Percentiles rank a stretch among this genome's conserved stretches.
These are phyloP conservation scores for Murina feae DNA, from an alignment of 2,113 vertebrate genomes.

Conservation along the genomic window DNA sequence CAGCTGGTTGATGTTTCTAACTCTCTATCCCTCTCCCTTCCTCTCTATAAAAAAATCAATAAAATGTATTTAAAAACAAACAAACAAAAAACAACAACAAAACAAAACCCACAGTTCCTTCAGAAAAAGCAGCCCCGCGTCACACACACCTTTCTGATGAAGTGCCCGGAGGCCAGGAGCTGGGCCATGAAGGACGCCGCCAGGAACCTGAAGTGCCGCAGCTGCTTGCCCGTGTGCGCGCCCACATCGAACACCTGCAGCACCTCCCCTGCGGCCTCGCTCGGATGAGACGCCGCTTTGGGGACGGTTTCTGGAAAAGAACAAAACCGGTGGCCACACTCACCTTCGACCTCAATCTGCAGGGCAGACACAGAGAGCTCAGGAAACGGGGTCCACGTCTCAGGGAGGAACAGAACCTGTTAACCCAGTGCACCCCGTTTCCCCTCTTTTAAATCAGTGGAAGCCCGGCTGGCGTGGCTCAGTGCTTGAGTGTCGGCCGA, in stretches of 20 bases:
- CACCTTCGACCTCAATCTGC: neutral
- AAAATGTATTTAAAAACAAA: no score
- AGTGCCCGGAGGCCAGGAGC: slow-evolving; percentile 86
- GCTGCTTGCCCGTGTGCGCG: slow-evolving; percentile 89
- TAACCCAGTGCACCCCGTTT: neutral
- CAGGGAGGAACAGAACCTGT: neutral
- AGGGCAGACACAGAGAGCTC: neutral
- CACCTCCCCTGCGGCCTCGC: slow-evolving; percentile 73
- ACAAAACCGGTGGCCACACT: neutral
- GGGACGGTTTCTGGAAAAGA: slow-evolving; percentile 76
- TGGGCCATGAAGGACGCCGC: slow-evolving; percentile 92
- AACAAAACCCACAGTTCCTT: neutral
- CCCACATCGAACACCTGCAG: slow-evolving; percentile 88
- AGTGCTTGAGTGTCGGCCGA: no score
- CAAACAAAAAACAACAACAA: no score
- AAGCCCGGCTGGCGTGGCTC: neutral
- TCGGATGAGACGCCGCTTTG: slow-evolving; percentile 54
- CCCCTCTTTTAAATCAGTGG: neutral
- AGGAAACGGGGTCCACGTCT: neutral
- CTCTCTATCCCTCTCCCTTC: no score
- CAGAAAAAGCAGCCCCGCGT: neutral
- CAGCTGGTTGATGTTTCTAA: no score
- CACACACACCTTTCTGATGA: slow-evolving; percentile 90
- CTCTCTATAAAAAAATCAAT: no score
- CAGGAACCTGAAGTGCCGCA: slow-evolving; percentile 94